Conservation (phyloP, 2,888 invertebrate genomes). For the Stegophylla sp. region DNA sequence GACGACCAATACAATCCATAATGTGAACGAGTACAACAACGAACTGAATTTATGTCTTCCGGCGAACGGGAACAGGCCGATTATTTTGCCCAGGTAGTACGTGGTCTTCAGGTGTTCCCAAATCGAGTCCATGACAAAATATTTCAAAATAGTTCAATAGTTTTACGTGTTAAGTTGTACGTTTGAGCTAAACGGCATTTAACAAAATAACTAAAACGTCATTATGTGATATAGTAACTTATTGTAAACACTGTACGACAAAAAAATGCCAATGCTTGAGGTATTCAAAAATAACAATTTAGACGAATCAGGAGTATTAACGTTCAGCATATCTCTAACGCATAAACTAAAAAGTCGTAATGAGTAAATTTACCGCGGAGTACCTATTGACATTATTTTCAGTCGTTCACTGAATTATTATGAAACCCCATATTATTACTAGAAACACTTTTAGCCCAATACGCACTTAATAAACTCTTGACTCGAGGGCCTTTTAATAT, state of each 20-base stretch:
- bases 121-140: not conserved
- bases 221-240: too few relatives aligned
- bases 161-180: too few relatives aligned
- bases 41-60: not conserved
- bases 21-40: not conserved
- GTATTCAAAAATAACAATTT: too few relatives aligned
- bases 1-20: not conserved
- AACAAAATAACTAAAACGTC: too few relatives aligned
- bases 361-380: not conserved
- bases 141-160: too few relatives aligned
- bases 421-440: not conserved
- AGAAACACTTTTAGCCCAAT: not conserved
- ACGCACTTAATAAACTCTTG: not conserved
- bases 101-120: not conserved
- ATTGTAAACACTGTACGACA: too few relatives aligned
- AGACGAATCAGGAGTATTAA: too few relatives aligned
- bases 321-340: too few relatives aligned
- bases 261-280: too few relatives aligned
- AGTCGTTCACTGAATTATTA: not conserved
- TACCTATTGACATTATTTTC: not conserved
- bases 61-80: not conserved
- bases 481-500: not conserved
- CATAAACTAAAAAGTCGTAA: too few relatives aligned
- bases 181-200: too few relatives aligned
- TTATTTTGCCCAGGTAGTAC: not conserved